Conservation (phyloP, 2,113 vertebrate genomes). For the Pluvianellus socialis region DNA sequence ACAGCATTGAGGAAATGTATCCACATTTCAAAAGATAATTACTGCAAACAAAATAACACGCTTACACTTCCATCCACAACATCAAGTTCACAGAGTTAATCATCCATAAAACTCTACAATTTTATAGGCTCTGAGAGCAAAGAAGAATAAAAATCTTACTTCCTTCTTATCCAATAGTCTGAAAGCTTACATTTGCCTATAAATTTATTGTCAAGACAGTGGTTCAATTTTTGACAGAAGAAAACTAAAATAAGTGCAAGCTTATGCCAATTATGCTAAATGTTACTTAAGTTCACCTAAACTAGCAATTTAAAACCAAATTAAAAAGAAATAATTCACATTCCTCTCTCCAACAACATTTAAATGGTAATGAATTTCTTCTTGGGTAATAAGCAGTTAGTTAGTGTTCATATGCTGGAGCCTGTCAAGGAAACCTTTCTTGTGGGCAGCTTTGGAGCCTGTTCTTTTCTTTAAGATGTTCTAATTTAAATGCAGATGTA, state of each 20-base stretch:
- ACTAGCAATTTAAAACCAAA: constrained; percentile 29
- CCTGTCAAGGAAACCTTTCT: constrained; percentile 60
- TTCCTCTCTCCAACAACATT: constrained; percentile 40
- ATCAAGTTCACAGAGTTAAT: neutral
- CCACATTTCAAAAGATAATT: neutral
- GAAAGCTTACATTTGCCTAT: neutral
- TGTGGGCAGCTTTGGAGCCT: constrained; percentile 57
- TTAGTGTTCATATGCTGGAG: constrained; percentile 43
- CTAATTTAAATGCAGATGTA: constrained; percentile 78
- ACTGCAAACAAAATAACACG: neutral
- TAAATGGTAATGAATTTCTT: constrained; percentile 35
- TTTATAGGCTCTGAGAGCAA: neutral
- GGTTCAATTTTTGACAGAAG: neutral
- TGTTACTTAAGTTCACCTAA: constrained; percentile 1
- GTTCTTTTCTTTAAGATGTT: constrained; percentile 70
- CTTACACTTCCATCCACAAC: neutral
- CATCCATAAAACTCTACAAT: neutral
- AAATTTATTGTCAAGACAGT: neutral
- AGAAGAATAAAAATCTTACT: neutral
- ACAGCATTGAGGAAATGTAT: neutral
- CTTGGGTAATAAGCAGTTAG: constrained; percentile 50
- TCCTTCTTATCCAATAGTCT: neutral
- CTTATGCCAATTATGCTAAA: neutral
- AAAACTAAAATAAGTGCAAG: neutral
- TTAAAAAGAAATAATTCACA: constrained; percentile 37